These are phyloP conservation scores for Rhorus exstirpatorius DNA, from an alignment of 2,888 invertebrate genomes.

Conservation along the genomic window DNA sequence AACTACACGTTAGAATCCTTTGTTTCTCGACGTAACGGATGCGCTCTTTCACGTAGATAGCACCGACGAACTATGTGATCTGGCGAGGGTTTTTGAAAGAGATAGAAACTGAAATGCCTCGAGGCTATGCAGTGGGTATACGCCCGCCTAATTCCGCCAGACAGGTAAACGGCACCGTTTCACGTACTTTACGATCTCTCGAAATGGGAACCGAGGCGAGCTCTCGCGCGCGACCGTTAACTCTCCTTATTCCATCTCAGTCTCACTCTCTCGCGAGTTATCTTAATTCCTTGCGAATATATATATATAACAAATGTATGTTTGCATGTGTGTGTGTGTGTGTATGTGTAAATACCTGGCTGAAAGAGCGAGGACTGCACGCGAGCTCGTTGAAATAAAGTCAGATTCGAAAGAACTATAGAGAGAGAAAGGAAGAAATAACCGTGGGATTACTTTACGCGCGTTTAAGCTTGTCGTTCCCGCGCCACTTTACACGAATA, in stretches of 20 bases:
- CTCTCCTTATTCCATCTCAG: constrained; percentile 47
- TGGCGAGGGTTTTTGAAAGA: constrained; percentile 13
- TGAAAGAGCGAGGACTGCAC: constrained; percentile 48
- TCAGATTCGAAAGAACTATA: constrained; percentile 25
- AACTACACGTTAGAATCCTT: constrained; percentile 5
- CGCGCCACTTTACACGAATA: constrained; percentile 45
- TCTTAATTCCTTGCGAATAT: constrained; percentile 67
- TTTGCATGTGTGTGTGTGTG: not conserved
- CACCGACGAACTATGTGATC: constrained; percentile 46
- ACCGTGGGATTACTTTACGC: constrained; percentile 51
- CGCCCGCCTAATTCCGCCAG: constrained; percentile 68
- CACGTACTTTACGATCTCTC: constrained; percentile 70
- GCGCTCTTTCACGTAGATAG: constrained; percentile 24
- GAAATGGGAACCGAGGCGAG: constrained; percentile 67
- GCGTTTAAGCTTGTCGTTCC: constrained; percentile 30
- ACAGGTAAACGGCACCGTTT: constrained; percentile 71
- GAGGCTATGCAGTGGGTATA: constrained; percentile 45
- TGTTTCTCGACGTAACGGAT: constrained; percentile 9
- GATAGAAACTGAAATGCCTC: constrained; percentile 44
- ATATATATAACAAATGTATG: constrained; percentile 4
- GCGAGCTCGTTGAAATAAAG: constrained; percentile 64
- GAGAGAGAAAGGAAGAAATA: constrained; percentile 23
- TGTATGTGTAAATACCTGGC: not conserved
- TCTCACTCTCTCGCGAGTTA: constrained; percentile 61
- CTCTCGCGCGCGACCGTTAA: constrained; percentile 53